Evolutionary conservation across 2,888 invertebrate species (phyloP), one percentile per base, ranked within the genome.

Genomic region (Acronicta aceris): DNA sequence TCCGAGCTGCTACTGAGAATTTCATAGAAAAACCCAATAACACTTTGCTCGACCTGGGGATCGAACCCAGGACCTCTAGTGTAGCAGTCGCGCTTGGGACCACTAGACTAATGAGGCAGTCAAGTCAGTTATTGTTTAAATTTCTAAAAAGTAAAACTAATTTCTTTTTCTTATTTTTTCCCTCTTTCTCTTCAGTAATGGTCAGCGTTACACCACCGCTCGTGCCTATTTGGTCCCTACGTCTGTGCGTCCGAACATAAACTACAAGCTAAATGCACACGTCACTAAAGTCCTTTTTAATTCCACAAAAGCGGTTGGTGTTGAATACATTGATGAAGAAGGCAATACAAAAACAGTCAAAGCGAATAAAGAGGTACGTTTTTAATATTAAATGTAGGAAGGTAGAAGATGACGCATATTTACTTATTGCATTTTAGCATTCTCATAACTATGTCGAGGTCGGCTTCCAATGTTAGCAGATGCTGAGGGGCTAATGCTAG

Each of bases 121-220:
- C 21, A 21, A 21, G 21, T 4, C 21, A 4, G 21, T 2, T 4
- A 21, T 3, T 21, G 2, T 21, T 21, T 3, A 21, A 21, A 21
- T 21, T 2, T 21, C 21, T 4, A 21, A 21, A 21, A 21, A 21
- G n/a, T n/a, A 21, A 21, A 21, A 21, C 2, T 4, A 21, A 21
- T 21, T 21, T 21, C 4, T 3, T 21, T 4, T 38, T 5, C 30
- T 13, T 16, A 13, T 36, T 7, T 13, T 41, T 17, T 10, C 9
- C 12, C 10, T 53, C 10, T 38, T 21, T 0, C 9, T 15, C 10
- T 42, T 41, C 80, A 96, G 96, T 27, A 83, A 95, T 56, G 96
- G 96, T 0, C 95, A 95, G 16, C 91, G 96, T 2, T 89, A 95
- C 51, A 96, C 96, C 59, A 93, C 95, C 41, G 95, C 96, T 0